Conservation (phyloP, 2,888 invertebrate species). For the Nowickia ferox region DNA sequence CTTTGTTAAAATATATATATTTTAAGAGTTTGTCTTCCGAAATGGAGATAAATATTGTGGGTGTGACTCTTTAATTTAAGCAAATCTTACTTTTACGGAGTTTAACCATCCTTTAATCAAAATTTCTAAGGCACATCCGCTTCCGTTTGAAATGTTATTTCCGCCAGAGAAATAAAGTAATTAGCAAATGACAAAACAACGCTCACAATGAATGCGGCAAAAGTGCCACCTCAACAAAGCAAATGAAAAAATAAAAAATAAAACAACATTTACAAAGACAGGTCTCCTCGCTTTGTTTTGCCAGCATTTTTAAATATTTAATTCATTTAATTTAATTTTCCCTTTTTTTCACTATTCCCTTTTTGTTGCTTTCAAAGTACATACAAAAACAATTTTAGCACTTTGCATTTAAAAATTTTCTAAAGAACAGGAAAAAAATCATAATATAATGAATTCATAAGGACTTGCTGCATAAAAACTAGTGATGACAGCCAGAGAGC, state of each 20-base stretch:
- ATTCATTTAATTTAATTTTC: slow-evolving; percentile 30
- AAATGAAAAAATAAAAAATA: slow-evolving; percentile 21
- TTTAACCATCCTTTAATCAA: slow-evolving; percentile 43
- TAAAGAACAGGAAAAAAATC: background rate
- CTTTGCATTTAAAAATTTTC: slow-evolving; percentile 36
- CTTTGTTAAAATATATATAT: background rate
- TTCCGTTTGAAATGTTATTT: slow-evolving; percentile 73
- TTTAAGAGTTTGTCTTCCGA: slow-evolving; percentile 2
- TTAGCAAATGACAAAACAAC: slow-evolving; percentile 69
- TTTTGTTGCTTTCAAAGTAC: slow-evolving; percentile 24
- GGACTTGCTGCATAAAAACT: background rate
- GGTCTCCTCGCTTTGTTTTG: slow-evolving; percentile 11
- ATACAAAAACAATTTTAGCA: slow-evolving; percentile 29
- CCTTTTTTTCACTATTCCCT: background rate
- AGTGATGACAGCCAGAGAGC: background rate
- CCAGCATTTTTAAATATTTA: slow-evolving; percentile 53
- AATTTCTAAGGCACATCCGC: slow-evolving; percentile 67
- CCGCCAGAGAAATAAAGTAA: slow-evolving; percentile 71
- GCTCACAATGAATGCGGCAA: slow-evolving; percentile 40
- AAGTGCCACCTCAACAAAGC: slow-evolving; percentile 67
- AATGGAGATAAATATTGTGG: slow-evolving; percentile 34
- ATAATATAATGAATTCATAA: slow-evolving; percentile 51
- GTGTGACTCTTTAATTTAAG: slow-evolving; percentile 47
- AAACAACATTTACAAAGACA: slow-evolving; percentile 12
- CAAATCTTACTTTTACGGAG: slow-evolving; percentile 1